Evolutionary conservation across 2,888 invertebrate species (phyloP).

Genomic region (Caenorhabditis sp.): DNA sequence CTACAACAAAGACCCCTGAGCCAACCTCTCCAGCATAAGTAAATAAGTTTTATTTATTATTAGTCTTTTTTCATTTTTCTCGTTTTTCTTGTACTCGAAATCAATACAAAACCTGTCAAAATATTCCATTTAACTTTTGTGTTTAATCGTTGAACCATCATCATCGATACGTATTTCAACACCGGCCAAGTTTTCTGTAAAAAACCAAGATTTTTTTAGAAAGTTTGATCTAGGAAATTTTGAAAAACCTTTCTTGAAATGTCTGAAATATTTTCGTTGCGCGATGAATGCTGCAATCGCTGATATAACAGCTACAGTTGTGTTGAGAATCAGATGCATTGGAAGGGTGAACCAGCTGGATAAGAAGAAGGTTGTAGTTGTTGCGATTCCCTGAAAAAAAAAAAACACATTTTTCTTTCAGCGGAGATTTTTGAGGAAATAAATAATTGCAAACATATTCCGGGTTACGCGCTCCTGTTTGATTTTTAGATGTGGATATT

Average conservation of each 20-base stretch:
- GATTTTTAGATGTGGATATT: too few relatives aligned
- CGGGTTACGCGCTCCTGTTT: too few relatives aligned
- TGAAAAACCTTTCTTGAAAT: conserved; percentile 20
- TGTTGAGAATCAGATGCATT: conserved; percentile 8
- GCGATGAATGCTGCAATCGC: conserved; percentile 19
- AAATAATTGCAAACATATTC: too few relatives aligned
- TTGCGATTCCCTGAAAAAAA: conserved; percentile 10
- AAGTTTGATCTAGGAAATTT: too few relatives aligned
- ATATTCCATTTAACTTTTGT: background rate
- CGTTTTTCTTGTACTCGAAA: too few relatives aligned
- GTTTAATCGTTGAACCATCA: background rate
- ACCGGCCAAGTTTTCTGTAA: background rate
- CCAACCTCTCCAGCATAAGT: too few relatives aligned
- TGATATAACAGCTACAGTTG: conserved; percentile 13
- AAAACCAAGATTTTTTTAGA: background rate
- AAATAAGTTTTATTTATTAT: too few relatives aligned
- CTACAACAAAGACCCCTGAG: too few relatives aligned
- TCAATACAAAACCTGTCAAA: background rate
- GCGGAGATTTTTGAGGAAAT: too few relatives aligned
- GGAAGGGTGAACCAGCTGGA: conserved; percentile 24
- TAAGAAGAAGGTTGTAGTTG: background rate
- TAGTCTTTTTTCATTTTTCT: too few relatives aligned
- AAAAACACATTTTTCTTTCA: too few relatives aligned
- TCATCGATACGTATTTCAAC: background rate
- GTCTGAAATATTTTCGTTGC: conserved; percentile 20